Conservation (phyloP, 2,113 vertebrate genomes). For the Cacatua alba region DNA sequence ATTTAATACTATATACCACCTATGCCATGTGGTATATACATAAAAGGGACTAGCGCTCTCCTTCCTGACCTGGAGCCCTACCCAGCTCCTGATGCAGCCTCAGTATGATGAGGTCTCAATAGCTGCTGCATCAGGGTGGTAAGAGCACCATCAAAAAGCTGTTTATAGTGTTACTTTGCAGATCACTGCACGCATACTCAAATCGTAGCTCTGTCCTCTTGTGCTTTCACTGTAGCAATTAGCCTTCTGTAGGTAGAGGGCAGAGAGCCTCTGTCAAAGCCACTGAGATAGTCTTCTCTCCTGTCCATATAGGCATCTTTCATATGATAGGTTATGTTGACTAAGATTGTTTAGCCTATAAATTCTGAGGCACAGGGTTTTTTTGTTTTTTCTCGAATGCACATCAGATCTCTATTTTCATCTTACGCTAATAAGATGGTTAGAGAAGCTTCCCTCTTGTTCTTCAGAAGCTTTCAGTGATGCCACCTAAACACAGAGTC, state of each 20-base stretch:
- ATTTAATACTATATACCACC: background rate
- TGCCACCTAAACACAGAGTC: background rate
- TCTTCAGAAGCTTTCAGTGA: background rate
- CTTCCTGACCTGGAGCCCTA: background rate
- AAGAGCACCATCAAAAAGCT: background rate
- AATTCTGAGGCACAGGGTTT: background rate
- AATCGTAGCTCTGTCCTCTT: background rate
- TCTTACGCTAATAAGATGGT: background rate
- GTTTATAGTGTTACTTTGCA: background rate
- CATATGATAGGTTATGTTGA: background rate
- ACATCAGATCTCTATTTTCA: background rate
- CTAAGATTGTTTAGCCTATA: background rate
- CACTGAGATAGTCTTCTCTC: background rate
- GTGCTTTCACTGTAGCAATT: background rate
- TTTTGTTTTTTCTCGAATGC: background rate
- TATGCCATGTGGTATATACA: background rate
- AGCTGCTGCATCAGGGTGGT: background rate
- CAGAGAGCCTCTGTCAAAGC: background rate
- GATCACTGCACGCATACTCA: background rate
- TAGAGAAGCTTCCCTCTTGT: background rate
- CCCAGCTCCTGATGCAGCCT: background rate
- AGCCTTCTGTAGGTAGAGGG: background rate
- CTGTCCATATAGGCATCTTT: background rate
- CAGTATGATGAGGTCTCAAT: background rate
- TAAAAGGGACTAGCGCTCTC: background rate